Percentiles rank a stretch among this genome's conserved stretches.
phyloP scores from a whole-genome alignment of 2,113 vertebrate species.

The Phaethornis superciliosus region DNA sequence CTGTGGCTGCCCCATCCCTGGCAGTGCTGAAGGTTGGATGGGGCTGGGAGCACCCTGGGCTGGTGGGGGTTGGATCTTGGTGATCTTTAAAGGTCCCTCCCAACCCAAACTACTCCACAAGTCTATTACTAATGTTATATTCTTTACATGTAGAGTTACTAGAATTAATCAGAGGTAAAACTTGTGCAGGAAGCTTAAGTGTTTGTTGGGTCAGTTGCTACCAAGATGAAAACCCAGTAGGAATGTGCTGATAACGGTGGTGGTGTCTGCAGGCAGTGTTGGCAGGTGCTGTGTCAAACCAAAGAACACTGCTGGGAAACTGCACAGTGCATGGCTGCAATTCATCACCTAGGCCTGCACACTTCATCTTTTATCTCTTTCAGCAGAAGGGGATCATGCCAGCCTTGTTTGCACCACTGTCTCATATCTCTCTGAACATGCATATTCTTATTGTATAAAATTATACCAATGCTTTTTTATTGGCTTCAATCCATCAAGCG shows the following conservation, averaged over 20 bases:
- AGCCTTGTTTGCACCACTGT: background rate
- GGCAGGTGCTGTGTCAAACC: background rate
- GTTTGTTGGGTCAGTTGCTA: background rate
- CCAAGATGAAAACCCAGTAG: background rate
- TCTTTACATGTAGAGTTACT: background rate
- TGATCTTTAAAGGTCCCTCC: no score
- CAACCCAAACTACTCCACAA: no score
- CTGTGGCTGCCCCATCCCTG: no score
- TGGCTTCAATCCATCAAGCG: background rate
- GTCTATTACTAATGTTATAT: background rate
- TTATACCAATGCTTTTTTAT: background rate
- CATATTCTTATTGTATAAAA: background rate
- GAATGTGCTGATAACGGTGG: accelerated
- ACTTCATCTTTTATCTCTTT: background rate
- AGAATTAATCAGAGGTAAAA: background rate
- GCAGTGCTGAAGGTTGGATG: no score
- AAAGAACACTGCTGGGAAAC: background rate
- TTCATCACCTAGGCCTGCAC: background rate
- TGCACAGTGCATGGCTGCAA: background rate
- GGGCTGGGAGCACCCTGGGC: no score
- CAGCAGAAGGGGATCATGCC: background rate
- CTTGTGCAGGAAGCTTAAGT: background rate
- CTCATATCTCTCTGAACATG: background rate
- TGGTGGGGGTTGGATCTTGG: no score
- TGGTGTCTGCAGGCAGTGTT: background rate